phyloP scores from a whole-genome alignment of 2,888 invertebrate genomes.

The Caenorhabditis macrosperma region DNA sequence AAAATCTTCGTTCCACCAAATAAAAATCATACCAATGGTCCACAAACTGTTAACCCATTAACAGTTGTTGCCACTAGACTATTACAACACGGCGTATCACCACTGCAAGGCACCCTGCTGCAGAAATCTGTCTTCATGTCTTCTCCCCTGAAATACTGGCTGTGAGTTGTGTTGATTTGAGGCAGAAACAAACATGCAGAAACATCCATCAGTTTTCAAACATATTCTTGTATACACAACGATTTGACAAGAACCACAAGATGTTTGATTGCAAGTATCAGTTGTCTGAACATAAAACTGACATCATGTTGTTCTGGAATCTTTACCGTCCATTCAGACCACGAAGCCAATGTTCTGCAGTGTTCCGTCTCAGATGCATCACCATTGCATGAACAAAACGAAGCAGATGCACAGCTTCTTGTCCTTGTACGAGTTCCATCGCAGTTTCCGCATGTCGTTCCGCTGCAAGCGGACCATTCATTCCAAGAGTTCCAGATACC shows the following conservation, averaged over 20 bases:
- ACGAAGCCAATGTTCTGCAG: conserved; percentile 47
- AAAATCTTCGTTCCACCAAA: too few relatives aligned
- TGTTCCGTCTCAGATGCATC: conserved; percentile 33
- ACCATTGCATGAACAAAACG: conserved; percentile 52
- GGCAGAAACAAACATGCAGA: conserved; percentile 57
- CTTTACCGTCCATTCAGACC: conserved; percentile 64
- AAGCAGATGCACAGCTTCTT: conserved; percentile 36
- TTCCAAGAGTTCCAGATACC: conserved; percentile 64
- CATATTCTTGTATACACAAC: conserved; percentile 41
- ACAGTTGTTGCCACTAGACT: conserved; percentile 16
- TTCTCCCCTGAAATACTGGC: too few relatives aligned
- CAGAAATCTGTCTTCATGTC: conserved; percentile 34
- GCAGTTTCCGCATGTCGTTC: conserved; percentile 59
- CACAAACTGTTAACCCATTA: conserved; percentile 38
- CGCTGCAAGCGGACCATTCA: conserved; percentile 60
- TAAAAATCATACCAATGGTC: conserved; percentile 39
- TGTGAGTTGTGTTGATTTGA: too few relatives aligned
- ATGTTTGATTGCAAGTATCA: conserved; percentile 42
- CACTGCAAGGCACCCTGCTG: conserved; percentile 29
- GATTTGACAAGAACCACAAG: conserved; percentile 49
- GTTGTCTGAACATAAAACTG: conserved; percentile 26
- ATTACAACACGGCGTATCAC: conserved; percentile 33
- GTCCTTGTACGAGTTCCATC: conserved; percentile 49
- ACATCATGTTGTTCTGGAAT: too few relatives aligned
- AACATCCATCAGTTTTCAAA: conserved; percentile 38